Percentiles rank a stretch among this genome's conserved stretches.
Evolutionary conservation across 2,797 vertebrate genomes (phyloP).

Genomic region (Labroides dimidiatus): DNA sequence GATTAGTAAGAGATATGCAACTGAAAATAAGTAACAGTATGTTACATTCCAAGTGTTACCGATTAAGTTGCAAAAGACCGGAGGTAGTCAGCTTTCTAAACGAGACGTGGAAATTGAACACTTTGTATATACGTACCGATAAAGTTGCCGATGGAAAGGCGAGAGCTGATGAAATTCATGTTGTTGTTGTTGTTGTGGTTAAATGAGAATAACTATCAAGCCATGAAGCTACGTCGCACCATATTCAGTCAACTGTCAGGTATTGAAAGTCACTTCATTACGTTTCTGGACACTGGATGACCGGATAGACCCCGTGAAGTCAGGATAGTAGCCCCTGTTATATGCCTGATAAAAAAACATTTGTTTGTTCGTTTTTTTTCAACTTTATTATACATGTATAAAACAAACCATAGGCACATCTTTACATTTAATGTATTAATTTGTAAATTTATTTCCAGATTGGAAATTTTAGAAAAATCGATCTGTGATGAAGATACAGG

Average conservation of each 20-base stretch:
- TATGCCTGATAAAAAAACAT: slow-evolving; percentile 47
- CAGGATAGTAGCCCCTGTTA: fast-evolving
- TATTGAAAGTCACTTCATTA: slow-evolving; percentile 62
- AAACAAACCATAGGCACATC: too few species aligned
- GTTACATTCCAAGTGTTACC: background rate
- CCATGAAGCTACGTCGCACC: background rate
- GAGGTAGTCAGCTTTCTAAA: fast-evolving
- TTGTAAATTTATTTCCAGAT: too few species aligned
- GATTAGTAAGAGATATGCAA: background rate
- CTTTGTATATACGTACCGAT: slow-evolving; percentile 67
- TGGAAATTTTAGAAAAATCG: too few species aligned
- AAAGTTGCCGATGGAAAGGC: slow-evolving; percentile 57
- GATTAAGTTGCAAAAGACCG: background rate
- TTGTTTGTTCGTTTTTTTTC: background rate
- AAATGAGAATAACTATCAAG: background rate
- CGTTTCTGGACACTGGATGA: too few species aligned
- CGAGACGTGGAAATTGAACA: background rate
- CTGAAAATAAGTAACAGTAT: too few species aligned
- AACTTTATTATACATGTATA: too few species aligned
- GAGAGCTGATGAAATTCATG: slow-evolving; percentile 77
- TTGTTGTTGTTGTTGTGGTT: background rate
- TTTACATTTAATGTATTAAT: too few species aligned
- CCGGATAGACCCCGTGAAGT: background rate
- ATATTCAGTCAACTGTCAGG: background rate
- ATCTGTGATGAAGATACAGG: too few species aligned